phyloP scores from a whole-genome alignment of 1,140 invertebrate genomes.

The Chironomus striatipennis region DNA sequence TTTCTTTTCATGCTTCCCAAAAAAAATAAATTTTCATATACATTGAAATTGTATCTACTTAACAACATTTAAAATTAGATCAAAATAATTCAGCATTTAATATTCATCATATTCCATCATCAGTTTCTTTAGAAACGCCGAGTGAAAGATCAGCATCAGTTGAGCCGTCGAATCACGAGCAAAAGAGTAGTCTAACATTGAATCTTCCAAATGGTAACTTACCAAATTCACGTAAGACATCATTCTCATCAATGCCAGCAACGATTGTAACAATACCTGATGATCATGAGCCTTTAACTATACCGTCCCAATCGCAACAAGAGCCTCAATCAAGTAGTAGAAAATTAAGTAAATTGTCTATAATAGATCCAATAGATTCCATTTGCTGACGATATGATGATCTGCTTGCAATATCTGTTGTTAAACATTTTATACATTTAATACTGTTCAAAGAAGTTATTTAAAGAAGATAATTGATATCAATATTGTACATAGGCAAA shows the following conservation, averaged over 20 bases:
- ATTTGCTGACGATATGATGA: conserved; percentile 17
- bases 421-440: conserved; percentile 18
- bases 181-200: not conserved
- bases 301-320: not conserved
- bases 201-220: not conserved
- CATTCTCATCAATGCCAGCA: conserved; percentile 20
- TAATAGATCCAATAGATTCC: conserved; percentile 3
- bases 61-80: conserved; percentile 7
- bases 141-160: conserved; percentile 5
- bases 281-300: not conserved
- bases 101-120: not conserved
- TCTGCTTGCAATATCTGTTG: conserved; percentile 16
- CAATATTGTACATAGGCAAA: not conserved
- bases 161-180: conserved; percentile 4
- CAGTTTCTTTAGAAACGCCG: not conserved
- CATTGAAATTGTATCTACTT: not conserved
- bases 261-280: not conserved
- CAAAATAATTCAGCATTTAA: conserved; percentile 21
- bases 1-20: not conserved
- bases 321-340: not conserved
- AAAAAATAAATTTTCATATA: not conserved
- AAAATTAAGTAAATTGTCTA: conserved; percentile 20
- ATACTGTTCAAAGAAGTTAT: conserved; percentile 14
- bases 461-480: not conserved
- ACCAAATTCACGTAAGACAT: not conserved